phyloP scores from a whole-genome alignment of 2,888 invertebrate species.

The Leucozona laternaria region DNA sequence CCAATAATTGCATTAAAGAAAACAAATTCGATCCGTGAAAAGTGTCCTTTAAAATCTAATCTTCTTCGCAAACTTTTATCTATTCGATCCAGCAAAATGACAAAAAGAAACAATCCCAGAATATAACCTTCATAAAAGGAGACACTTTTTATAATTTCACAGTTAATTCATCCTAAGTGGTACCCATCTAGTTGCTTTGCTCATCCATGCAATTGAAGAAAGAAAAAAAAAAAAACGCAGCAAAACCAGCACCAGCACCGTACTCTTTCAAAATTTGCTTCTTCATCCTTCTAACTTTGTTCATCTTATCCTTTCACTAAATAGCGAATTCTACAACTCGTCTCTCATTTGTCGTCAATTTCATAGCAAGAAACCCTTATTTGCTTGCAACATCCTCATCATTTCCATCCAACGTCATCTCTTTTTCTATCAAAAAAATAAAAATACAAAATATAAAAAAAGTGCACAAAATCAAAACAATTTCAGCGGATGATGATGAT shows the following conservation, averaged over 20 bases:
- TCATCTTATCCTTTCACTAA: conserved; percentile 33
- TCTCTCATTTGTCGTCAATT: conserved; percentile 73
- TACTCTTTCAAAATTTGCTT: conserved; percentile 8
- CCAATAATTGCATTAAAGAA: too few relatives aligned
- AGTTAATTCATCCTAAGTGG: conserved; percentile 67
- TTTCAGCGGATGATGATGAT: conserved; percentile 50
- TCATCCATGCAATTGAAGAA: conserved; percentile 3
- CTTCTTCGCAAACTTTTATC: not conserved
- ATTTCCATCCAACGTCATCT: conserved; percentile 35
- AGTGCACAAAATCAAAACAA: conserved; percentile 51
- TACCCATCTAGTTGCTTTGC: conserved; percentile 28
- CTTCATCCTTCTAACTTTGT: not conserved
- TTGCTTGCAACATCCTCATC: conserved; percentile 71
- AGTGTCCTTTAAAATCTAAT: not conserved
- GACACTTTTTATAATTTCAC: conserved; percentile 65
- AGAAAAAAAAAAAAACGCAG: not conserved
- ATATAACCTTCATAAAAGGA: conserved; percentile 15
- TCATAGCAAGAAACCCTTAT: conserved; percentile 69
- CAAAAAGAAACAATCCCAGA: not conserved
- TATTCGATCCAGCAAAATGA: not conserved
- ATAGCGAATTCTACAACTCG: conserved; percentile 40
- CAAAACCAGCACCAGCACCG: not conserved
- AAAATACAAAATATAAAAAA: conserved; percentile 35
- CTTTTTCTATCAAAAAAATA: conserved; percentile 26
- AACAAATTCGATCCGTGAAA: too few relatives aligned